Evolutionary conservation across 2,113 vertebrate genomes (phyloP).

Genomic region (Phodopus roborovskii): DNA sequence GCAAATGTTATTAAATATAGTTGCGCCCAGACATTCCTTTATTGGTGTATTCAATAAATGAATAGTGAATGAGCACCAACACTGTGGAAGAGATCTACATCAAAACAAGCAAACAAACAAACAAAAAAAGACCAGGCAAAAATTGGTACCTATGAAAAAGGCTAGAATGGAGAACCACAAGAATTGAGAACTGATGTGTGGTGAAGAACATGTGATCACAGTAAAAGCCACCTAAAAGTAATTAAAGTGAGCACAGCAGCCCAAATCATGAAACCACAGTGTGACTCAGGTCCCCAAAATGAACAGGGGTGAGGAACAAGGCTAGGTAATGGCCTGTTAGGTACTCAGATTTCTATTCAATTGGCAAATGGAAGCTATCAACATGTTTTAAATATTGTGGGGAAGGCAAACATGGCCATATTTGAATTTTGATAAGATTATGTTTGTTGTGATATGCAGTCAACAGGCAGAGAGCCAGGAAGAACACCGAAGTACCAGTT

Average conservation of each 20-base stretch:
- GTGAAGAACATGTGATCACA: neutral
- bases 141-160: neutral
- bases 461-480: slow-evolving; percentile 5
- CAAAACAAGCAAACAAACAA: slow-evolving; percentile 5
- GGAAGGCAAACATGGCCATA: neutral
- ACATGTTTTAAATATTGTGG: neutral
- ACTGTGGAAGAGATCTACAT: neutral
- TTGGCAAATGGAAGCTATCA: slow-evolving; percentile 1
- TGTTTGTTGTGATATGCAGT: neutral
- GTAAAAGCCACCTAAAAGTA: neutral
- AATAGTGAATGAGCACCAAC: neutral
- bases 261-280: neutral
- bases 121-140: too few species aligned
- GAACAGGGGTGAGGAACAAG: neutral
- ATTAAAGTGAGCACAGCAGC: neutral
- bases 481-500: neutral
- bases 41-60: neutral
- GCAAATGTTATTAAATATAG: neutral
- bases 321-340: neutral
- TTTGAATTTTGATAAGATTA: neutral
- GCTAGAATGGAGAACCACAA: neutral
- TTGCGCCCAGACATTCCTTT: neutral
- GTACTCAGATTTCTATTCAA: neutral
- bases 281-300: neutral
- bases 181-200: neutral